Evolutionary conservation across 2,888 invertebrate genomes (phyloP), one percentile per base, ranked within the genome.

Genomic region (Mycalesis mineus): DNA sequence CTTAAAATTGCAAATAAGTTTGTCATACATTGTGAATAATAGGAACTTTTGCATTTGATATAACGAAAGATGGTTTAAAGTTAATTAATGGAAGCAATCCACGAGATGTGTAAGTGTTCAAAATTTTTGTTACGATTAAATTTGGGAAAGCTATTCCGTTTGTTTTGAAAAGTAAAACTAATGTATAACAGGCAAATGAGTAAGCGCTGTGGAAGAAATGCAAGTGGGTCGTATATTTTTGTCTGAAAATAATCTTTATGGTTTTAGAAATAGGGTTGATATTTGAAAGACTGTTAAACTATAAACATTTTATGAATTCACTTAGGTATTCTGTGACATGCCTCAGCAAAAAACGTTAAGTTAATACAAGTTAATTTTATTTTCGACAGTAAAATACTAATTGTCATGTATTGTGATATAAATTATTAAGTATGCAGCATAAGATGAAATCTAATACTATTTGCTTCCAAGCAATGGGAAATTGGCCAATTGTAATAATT

Each of bases 71-170:
- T 62, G 63, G 57, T 57, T 49, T 57, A 49, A 61, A 44, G 14
- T 44, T 29, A 29, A 8, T 31, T 22, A 33, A 11, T 17, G 36
- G 9, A 60, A 42, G 31, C 42, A 74, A 82, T 82, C 79, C 77
- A 82, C 75, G 84, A 84, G 71, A 87, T 86, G 82, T 86, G 87
- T 88, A 74, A 88, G 87, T 87, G 81, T 65, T 65, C 5, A 33
- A 17, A 31, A 54, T 60, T 54, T 54, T 40, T 31, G 29, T 55
- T 56, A 6, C 6, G 11, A 11, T 47, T 44, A 57, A 36, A 45
- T 45, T 39, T 41, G 31, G 22, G 22, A 13, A 17, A 47, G 31
- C n/a, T 28, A 40, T 56, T 47, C 31, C 8, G 29, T 42, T 8
- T 42, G 40, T 39, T 52, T 54, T 59, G 45, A 37, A 41, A 37